Evolutionary conservation across 2,113 vertebrate genomes (phyloP), one percentile per base, ranked within the genome.

Genomic region (Cebidichthys violaceus): DNA sequence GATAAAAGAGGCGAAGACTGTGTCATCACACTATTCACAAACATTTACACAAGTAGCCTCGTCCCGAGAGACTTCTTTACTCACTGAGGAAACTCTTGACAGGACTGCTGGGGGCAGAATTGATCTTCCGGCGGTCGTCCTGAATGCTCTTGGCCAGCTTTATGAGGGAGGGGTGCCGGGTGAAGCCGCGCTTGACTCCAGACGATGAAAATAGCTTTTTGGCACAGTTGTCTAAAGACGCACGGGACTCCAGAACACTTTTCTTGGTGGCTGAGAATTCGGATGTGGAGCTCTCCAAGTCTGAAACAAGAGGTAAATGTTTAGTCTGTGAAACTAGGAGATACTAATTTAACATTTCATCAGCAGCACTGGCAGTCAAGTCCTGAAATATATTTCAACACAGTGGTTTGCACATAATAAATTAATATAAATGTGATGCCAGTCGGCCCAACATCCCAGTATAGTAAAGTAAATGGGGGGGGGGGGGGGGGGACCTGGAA

Each of bases 181-280:
- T 99, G 77, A 99, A 99, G 87, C 90, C 90, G 27, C 96, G 95
- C 70, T 97, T 99, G 33, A 87, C 86, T 11, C 91, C 90, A 0
- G 96, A 91, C 0, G 94, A 91, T n/a, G 96, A 95, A 81, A 99
- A 99, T 14, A 99, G 97, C 77, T 97, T 97, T 95, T 99, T 99
- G 87, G 97, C 95, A 87, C 97, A 98, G 82, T 97, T 97, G 14
- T 97, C 96, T 60, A 96, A 93, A 4, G 95, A 94, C 35, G 91
- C 9, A 10, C 85, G 92, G 1, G 86, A 86, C 52, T 94, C 92
- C 50, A 95, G 89, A 0, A 92, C 84, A 47, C 73, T 17, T 27
- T 90, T 87, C 50, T 88, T 55, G 41, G 83, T 22, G 11, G 87
- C 35, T 15, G 84, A 31, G 0, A 14, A 27, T 39, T 85, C 35